Base-by-base conservation (phyloP, 1,140 invertebrate species). In the Eciton burchellii region DNA sequence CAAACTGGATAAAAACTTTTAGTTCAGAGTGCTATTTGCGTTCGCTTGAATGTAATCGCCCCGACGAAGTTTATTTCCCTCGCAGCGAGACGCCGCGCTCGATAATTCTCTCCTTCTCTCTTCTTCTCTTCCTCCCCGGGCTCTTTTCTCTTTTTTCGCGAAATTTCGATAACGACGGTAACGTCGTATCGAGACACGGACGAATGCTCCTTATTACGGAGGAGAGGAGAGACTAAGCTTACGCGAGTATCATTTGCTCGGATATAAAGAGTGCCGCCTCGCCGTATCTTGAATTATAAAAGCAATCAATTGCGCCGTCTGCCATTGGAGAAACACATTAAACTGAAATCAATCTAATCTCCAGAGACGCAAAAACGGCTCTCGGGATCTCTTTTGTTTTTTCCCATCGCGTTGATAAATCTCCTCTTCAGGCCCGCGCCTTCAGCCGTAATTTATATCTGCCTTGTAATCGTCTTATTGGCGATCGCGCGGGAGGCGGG, bases 11-110 rank as follows among this genome's bases (percentile, higher is more conserved):
- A 54, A 47, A 47, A 65, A 71, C 19, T 26, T 49, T 65, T 49
- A 70, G 24, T 57, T 76, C 24, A 29, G 1, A 54, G 35, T 41
- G 9, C 35, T 68, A 57, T 66, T 43, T 59, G 49, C 73, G 29
- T 54, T 77, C 57, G 21, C 19, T 41, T 43, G 59, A 73, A 62
- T n/a, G 43, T 35, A 59, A 79, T 47, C 49, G n/a, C n/a, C 71
- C 35, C 49, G 19, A 60, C 12, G 35, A 45, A 70, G 41, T 71
- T 71, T n/a, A 70, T 56, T 68, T 56, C 19, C 29, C n/a, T 76
- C 24, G 16, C n/a, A 49, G 62, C 19, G 11, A 14, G 41, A 43
- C 9, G 21, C 24, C 16, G 3, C n/a, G 52, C n/a, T 70, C 21
- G 41, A 68, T 56, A 16, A 19, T 70, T n/a, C n/a, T n/a, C n/a